Base-by-base conservation (phyloP, 2,888 invertebrate genomes). In the Eledona agricola region DNA sequence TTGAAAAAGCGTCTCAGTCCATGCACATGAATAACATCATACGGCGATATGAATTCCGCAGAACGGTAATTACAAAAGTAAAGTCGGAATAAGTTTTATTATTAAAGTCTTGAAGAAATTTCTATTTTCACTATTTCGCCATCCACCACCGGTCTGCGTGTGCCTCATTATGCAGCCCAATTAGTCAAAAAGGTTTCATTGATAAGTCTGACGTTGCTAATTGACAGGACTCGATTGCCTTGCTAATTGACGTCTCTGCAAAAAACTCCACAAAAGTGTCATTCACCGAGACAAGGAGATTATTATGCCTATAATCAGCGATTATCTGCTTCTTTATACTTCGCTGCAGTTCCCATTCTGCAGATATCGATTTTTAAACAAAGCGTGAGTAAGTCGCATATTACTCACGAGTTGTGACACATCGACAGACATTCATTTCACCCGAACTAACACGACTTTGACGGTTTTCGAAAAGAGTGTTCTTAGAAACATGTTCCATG, bases 21-120 rank as follows among this genome's bases (percentile, higher is more conserved):
- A 11, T 37, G 37, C 37, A 37, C 37, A 37, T 37, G 37, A 37
- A 40, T 40, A 40, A 40, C 40, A 40, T 40, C 40, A 42, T 22
- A 28, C 40, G 4, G 40, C 40, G 40, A 40, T 40, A 20, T 29
- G 42, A 42, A 42, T 42, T 42, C 42, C 38, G 22, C 20, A 29
- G 10, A 6, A 29, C 28, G 9, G 29, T 42, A 42, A 42, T 42
- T 42, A 29, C 22, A 31, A 42, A 42, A 42, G 29, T 20, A 20
- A 31, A 28, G 37, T 22, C 37, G 23, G 37, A 23, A 10, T 37
- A 22, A 22, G 23, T 13, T 37, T 22, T 37, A 22, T 37, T 37
- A 22, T 22, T 23, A 35, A 10, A 28, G 28, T 12, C 13, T 4
- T 7, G 34, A 37, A 37, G 37, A 37, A 12, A 37, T 37, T 37